Conservation (phyloP, 2,113 vertebrate genomes). For the Synchiropus splendidus region DNA sequence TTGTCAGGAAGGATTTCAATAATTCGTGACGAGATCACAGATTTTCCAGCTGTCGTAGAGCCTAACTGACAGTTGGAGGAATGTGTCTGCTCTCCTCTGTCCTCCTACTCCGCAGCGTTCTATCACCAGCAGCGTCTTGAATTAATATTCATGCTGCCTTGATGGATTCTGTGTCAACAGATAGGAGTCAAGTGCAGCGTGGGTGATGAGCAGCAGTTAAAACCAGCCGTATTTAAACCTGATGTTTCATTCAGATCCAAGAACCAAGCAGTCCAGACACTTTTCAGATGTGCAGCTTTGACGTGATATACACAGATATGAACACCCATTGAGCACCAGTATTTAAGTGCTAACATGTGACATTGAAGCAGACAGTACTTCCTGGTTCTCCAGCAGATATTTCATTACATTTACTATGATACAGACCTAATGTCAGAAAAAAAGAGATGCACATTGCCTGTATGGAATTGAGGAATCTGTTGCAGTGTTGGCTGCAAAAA, state of each 20-base stretch:
- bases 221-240: constrained; percentile 12
- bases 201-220: constrained; percentile 1
- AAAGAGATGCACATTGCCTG: too few species aligned
- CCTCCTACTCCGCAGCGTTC: constrained; percentile 15
- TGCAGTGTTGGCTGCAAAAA: too few species aligned
- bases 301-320: too few species aligned
- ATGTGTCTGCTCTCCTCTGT: constrained; percentile 5
- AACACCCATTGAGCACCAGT: too few species aligned
- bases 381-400: too few species aligned
- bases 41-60: constrained; percentile 18
- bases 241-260: constrained; percentile 4
- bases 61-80: constrained; percentile 7
- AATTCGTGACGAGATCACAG: constrained; percentile 16
- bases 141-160: constrained; percentile 5
- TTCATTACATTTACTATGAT: too few species aligned
- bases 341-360: too few species aligned
- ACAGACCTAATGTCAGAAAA: too few species aligned
- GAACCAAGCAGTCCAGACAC: not conserved
- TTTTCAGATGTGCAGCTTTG: too few species aligned
- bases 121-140: constrained; percentile 14
- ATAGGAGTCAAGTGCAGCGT: not conserved
- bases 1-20: constrained; percentile 5
- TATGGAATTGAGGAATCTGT: too few species aligned
- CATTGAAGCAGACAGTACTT: too few species aligned
- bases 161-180: constrained; percentile 11